Evolutionary conservation across 2,888 invertebrate species (phyloP).

Genomic region (Hydraecia micacea): DNA sequence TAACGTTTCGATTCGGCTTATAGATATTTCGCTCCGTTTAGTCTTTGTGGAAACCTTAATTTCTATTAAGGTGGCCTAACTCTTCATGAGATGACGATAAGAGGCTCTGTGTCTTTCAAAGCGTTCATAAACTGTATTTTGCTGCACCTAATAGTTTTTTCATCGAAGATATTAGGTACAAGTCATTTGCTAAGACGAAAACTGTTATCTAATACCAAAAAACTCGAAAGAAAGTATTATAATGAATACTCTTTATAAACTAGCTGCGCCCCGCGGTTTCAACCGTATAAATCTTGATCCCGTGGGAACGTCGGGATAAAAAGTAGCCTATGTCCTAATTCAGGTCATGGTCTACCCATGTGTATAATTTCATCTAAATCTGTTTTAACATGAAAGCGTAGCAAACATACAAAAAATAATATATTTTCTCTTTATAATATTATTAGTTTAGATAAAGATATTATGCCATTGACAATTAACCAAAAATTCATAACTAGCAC

Average conservation of each 20-base stretch:
- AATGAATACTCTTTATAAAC: neutral
- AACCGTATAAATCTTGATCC: neutral
- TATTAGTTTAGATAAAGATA: neutral
- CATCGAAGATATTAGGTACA: neutral
- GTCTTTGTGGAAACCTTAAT: conserved; percentile 3
- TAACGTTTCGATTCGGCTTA: conserved; percentile 38
- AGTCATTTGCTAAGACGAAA: neutral
- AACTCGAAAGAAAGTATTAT: neutral
- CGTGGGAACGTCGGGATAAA: neutral
- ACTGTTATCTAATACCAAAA: neutral
- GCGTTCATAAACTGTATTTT: neutral
- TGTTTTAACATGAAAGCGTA: neutral
- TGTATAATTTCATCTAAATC: neutral
- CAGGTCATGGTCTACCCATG: neutral
- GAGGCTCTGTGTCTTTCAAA: neutral
- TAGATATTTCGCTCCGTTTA: conserved; percentile 30
- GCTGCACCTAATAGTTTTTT: neutral
- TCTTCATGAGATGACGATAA: neutral
- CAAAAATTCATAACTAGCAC: too few relatives aligned
- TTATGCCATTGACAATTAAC: neutral
- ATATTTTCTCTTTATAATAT: neutral
- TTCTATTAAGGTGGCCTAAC: neutral
- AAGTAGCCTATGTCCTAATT: neutral
- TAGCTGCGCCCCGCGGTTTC: neutral
- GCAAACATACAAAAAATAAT: neutral